Base-by-base conservation (phyloP, 37 sponge, comb jelly and placozoan genomes). In the Corticium candelabrum region DNA sequence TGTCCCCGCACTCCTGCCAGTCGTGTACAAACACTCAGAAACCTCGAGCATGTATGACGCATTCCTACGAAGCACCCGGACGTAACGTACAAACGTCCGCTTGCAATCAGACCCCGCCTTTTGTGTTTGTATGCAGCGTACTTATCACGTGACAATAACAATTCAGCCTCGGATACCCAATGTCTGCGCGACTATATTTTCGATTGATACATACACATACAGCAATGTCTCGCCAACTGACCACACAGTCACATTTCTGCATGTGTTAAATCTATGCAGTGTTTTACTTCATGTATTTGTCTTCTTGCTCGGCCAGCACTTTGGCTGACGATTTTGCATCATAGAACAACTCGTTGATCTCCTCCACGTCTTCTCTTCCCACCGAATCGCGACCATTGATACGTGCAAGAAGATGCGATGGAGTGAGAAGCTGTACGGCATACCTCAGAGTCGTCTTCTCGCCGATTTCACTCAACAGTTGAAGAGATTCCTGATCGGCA, bases 291-390 rank as follows among this genome's bases (percentile, higher is more conserved):
- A 97, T 91, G 84, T 91, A 97, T 69, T 94, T 97, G 78, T 91
- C 99, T 7, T 81, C 87, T 27, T 97, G 88, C 40, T 91, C 93
- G 30, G 90, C 88, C 1, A 97, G 78, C 35, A 97, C 83, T 57
- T 94, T 94, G 31, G 99, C 99, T 3, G 99, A 97, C 0, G 90
- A 80, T 69, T 97, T 97, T 0, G 99, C 99, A 77, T 97, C 99
- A 67, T 82, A 94, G 81, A 97, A 97, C 77, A 97, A 93, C 34
- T 94, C 90, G 56, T 81, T 80, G 41, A 97, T 89, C 71, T 97
- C 99, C 38, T 87, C 87, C 1, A 97, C 86, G 41, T 97, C 99
- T 37, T 94, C 93, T 67, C 68, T 88, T 34, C 74, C 31, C 21
- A 97, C 87, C 0, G 77, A 3, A 0, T 97, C 95, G 29, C 90